Evolutionary conservation across 1,140 invertebrate genomes (phyloP).

Genomic region (Aphidius gifuensis): DNA sequence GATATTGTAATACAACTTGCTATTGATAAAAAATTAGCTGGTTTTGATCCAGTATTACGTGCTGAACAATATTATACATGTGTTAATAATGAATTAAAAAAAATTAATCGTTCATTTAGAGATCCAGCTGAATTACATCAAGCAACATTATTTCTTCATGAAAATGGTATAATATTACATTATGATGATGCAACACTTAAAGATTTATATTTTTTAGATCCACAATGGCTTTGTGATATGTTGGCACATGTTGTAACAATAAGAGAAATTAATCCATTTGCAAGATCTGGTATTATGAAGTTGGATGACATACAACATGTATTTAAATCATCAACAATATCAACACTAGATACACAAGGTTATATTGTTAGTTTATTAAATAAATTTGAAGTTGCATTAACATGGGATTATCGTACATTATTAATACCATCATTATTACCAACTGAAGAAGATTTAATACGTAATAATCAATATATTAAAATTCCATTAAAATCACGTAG

Average conservation of each 20-base stretch:
- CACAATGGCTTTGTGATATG: conserved; percentile 98
- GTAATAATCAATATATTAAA: conserved; percentile 54
- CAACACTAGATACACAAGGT: conserved; percentile 64
- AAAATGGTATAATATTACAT: conserved; percentile 95
- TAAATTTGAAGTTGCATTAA: conserved; percentile 96
- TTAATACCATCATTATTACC: conserved; percentile 91
- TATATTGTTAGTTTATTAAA: conserved; percentile 88
- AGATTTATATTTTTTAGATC: conserved; percentile 93
- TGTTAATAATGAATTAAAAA: conserved; percentile 69
- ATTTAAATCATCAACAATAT: conserved; percentile 71
- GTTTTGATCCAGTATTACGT: conserved; percentile 83
- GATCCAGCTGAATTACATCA: conserved; percentile 90
- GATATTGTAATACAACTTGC: conserved; percentile 83
- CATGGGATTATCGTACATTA: conserved; percentile 90
- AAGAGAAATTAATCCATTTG: conserved; percentile 93
- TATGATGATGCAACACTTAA: conserved; percentile 95
- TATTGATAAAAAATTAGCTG: conserved; percentile 63
- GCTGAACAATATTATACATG: conserved; percentile 79
- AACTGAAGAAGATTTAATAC: conserved; percentile 67
- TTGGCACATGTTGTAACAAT: conserved; percentile 94
- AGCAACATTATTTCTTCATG: conserved; percentile 94
- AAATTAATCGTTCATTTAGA: conserved; percentile 70
- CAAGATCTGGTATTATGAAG: conserved; percentile 89
- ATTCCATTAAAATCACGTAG: conserved; percentile 71
- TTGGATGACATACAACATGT: conserved; percentile 89